Conservation (phyloP, 2,113 vertebrate species). For the Heterochromis multidens region DNA sequence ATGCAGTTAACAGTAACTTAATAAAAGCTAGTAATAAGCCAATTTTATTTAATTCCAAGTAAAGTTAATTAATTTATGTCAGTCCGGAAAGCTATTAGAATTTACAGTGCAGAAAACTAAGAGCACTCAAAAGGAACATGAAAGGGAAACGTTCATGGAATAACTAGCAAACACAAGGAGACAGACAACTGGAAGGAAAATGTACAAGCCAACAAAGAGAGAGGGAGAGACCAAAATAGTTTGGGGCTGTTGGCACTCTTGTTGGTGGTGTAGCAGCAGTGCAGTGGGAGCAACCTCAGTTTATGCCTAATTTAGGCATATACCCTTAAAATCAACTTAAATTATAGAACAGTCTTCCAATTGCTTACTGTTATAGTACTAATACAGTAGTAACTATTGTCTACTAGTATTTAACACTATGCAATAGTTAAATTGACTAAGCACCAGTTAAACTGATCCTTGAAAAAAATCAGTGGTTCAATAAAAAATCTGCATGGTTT, state of each 20-base stretch:
- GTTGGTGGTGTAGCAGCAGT: background rate
- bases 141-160: background rate
- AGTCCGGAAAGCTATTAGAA: background rate
- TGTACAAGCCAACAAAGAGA: background rate
- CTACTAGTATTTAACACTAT: background rate
- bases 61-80: background rate
- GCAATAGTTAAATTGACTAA: background rate
- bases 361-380: background rate
- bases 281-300: background rate
- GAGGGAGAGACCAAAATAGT: background rate
- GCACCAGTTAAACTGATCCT: background rate
- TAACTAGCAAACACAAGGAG: background rate
- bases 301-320: background rate
- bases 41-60: background rate
- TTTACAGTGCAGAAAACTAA: background rate
- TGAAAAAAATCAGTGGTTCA: background rate
- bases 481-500: background rate
- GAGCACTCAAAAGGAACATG: background rate
- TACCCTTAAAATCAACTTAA: background rate
- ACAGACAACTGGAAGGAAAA: background rate
- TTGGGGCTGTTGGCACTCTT: background rate
- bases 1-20: background rate
- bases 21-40: background rate
- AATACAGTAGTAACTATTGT: background rate
- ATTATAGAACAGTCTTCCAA: background rate